Evolutionary conservation across 2,797 vertebrate species (phyloP).

Genomic region (Mycteria americana): DNA sequence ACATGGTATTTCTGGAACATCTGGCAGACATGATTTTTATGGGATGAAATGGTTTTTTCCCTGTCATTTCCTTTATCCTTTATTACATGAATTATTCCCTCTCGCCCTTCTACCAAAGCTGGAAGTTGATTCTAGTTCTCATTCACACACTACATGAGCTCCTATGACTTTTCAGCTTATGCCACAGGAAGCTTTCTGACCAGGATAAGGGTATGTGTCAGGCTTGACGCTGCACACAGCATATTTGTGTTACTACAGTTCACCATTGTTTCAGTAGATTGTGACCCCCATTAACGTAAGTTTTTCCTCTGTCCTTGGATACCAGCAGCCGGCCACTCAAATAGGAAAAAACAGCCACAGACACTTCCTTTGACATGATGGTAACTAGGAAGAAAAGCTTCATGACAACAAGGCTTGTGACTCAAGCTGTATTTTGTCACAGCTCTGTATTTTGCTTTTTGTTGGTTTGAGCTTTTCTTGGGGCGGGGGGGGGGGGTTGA

Average conservation of each 20-base stretch:
- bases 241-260: slow-evolving; percentile 34
- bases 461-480: not conserved
- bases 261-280: slow-evolving; percentile 31
- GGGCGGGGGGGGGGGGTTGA: not conserved
- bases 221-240: not conserved
- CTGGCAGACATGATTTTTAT: not conserved
- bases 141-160: not conserved
- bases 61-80: slow-evolving; percentile 22
- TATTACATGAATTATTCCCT: not conserved
- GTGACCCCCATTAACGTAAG: slow-evolving; percentile 28
- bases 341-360: slow-evolving; percentile 70
- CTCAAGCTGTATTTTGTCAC: not conserved
- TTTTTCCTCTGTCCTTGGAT: slow-evolving; percentile 69
- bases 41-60: not conserved
- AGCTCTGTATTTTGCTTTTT: not conserved
- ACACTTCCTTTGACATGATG: slow-evolving; percentile 57
- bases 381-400: slow-evolving; percentile 25
- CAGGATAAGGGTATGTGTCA: not conserved
- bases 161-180: not conserved
- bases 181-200: slow-evolving; percentile 45
- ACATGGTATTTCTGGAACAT: slow-evolving; percentile 14
- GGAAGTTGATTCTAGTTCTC: slow-evolving; percentile 22
- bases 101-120: not conserved
- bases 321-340: slow-evolving; percentile 30
- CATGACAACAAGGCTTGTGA: slow-evolving; percentile 1